Conservation (phyloP, 2,888 invertebrate genomes). For the Diaprepes abbreviatus region DNA sequence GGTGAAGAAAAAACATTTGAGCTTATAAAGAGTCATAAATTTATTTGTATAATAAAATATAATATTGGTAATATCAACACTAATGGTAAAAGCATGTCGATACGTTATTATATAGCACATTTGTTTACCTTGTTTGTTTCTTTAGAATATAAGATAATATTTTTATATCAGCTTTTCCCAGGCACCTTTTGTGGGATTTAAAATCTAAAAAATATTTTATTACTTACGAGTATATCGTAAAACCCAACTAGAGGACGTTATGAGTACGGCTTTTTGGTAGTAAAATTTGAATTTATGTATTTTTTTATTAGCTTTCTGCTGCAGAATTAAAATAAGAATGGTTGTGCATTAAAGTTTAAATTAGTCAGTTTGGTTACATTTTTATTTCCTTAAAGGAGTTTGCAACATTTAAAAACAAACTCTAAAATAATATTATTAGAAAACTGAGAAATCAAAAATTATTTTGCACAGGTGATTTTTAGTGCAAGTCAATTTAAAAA, state of each 20-base stretch:
- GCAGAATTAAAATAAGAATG: conserved; percentile 27
- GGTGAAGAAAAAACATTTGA: not conserved
- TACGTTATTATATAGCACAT: conserved; percentile 7
- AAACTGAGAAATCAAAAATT: too few species aligned
- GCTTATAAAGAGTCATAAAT: not conserved
- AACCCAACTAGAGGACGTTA: conserved; percentile 18
- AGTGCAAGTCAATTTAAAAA: too few species aligned
- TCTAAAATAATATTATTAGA: too few species aligned
- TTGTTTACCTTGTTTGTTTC: not conserved
- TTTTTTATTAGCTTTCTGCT: conserved; percentile 26
- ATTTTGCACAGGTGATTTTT: too few species aligned
- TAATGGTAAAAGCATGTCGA: conserved; percentile 12
- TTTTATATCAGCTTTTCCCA: conserved; percentile 14
- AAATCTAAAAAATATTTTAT: conserved; percentile 25
- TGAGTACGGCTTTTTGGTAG: conserved; percentile 19
- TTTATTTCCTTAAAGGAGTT: not conserved
- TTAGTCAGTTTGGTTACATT: conserved; percentile 13
- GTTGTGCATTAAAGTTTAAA: conserved; percentile 16
- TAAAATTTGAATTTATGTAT: conserved; percentile 35
- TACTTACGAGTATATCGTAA: conserved; percentile 23
- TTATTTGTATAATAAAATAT: conserved; percentile 1
- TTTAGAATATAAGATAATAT: conserved; percentile 9
- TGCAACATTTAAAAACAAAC: not conserved
- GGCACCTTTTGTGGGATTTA: not conserved
- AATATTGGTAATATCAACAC: not conserved